Conservation (phyloP, 2,888 invertebrate genomes). For the Diaperis boleti region DNA sequence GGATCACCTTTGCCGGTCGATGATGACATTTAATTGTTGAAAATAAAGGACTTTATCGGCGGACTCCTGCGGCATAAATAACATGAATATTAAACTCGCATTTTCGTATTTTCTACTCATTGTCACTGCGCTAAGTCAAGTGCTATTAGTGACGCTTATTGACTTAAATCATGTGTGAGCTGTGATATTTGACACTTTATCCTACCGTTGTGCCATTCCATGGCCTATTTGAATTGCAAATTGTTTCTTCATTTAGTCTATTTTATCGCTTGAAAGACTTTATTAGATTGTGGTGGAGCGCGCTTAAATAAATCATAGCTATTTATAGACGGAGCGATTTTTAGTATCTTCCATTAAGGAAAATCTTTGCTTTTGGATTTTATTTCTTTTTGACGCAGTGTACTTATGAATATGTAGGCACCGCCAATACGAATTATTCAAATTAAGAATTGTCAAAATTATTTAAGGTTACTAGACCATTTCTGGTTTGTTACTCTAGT, state of each 20-base stretch:
- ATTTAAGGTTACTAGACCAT: too few relatives aligned
- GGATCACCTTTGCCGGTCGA: background rate
- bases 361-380: constrained; percentile 6
- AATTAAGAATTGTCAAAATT: too few relatives aligned
- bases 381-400: constrained; percentile 5
- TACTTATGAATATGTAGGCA: background rate
- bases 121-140: constrained; percentile 3
- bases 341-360: background rate
- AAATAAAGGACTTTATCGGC: background rate
- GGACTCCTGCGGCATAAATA: background rate
- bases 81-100: background rate
- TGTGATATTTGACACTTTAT: constrained; percentile 17
- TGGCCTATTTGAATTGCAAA: constrained; percentile 18
- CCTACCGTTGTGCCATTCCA: background rate
- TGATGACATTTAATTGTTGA: background rate
- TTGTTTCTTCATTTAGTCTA: background rate
- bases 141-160: background rate
- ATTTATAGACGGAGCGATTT: background rate
- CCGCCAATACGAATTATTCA: constrained; percentile 2
- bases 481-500: too few relatives aligned
- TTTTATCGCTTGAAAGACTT: background rate
- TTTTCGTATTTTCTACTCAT: background rate
- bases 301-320: background rate
- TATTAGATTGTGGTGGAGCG: constrained; percentile 1
- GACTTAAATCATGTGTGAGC: constrained; percentile 7